These are phyloP conservation scores for Andrena chrysosceles DNA, from an alignment of 2,888 invertebrate genomes.

Conservation along the genomic window DNA sequence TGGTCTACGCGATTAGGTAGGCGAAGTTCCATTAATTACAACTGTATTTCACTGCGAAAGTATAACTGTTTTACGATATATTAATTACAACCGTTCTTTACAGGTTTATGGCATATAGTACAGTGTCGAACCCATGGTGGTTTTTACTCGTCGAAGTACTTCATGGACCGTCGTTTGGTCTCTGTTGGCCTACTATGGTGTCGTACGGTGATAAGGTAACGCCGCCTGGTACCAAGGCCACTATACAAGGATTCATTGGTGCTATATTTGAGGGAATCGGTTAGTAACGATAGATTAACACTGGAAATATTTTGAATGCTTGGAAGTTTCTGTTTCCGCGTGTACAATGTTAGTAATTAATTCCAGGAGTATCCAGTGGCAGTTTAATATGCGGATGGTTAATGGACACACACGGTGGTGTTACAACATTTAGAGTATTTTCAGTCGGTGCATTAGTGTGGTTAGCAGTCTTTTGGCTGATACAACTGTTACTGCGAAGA, in stretches of 20 bases:
- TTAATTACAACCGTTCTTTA: conserved; percentile 29
- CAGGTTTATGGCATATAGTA: conserved; percentile 93
- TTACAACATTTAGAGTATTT: conserved; percentile 90
- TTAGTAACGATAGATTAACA: conserved; percentile 68
- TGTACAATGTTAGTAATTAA: conserved; percentile 1
- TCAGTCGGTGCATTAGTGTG: conserved; percentile 89
- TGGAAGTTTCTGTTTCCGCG: not conserved
- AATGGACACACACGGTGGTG: conserved; percentile 88
- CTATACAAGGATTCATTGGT: conserved; percentile 94
- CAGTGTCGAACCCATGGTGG: conserved; percentile 93
- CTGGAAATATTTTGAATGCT: not conserved
- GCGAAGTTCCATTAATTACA: conserved; percentile 4
- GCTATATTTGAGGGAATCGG: conserved; percentile 95
- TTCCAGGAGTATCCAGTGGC: conserved; percentile 90
- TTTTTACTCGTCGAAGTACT: conserved; percentile 93
- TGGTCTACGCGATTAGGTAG: conserved; percentile 90
- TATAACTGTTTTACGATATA: conserved; percentile 20
- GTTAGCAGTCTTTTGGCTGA: conserved; percentile 80
- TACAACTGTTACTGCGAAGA: conserved; percentile 79
- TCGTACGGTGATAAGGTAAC: conserved; percentile 94
- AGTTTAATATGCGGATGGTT: conserved; percentile 92
- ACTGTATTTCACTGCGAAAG: not conserved
- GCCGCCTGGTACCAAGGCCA: conserved; percentile 94
- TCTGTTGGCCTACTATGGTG: conserved; percentile 95
- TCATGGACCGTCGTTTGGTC: conserved; percentile 95